These are phyloP conservation scores for Eilema griseolum DNA, from an alignment of 2,888 invertebrate species.

Conservation along the genomic window DNA sequence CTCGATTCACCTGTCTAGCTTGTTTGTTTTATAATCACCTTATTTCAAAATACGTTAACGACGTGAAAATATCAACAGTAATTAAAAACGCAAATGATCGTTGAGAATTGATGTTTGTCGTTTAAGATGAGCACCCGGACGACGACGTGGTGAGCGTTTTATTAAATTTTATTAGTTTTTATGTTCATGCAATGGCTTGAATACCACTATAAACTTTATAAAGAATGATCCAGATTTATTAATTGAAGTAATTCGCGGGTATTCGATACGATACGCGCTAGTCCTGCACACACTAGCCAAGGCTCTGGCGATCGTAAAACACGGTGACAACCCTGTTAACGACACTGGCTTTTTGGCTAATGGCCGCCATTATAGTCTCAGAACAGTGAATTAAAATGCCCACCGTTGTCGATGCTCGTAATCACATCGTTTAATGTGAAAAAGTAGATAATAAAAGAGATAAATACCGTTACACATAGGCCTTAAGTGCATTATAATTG, in stretches of 20 bases:
- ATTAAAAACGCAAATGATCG: slow-evolving; percentile 80
- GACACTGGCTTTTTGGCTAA: slow-evolving; percentile 63
- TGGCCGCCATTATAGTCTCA: slow-evolving; percentile 41
- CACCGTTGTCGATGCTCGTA: slow-evolving; percentile 53
- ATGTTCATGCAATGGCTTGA: slow-evolving; percentile 57
- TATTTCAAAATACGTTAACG: slow-evolving; percentile 79
- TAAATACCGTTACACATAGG: slow-evolving; percentile 54
- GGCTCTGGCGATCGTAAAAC: slow-evolving; percentile 45
- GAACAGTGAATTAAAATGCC: slow-evolving; percentile 58
- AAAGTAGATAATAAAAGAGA: slow-evolving; percentile 57
- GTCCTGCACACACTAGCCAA: slow-evolving; percentile 20
- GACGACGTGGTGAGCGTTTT: slow-evolving; percentile 71
- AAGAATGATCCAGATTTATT: slow-evolving; percentile 51
- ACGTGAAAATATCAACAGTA: slow-evolving; percentile 83
- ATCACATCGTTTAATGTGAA: slow-evolving; percentile 60
- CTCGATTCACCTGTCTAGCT: slow-evolving; percentile 81
- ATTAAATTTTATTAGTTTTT: slow-evolving; percentile 74
- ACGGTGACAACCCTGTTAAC: slow-evolving; percentile 62
- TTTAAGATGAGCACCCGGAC: slow-evolving; percentile 63
- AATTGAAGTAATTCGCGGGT: slow-evolving; percentile 60
- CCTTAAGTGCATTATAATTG: slow-evolving; percentile 74
- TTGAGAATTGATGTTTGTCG: slow-evolving; percentile 73
- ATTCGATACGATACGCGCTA: slow-evolving; percentile 41
- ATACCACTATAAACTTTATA: slow-evolving; percentile 59
- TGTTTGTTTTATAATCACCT: slow-evolving; percentile 81